phyloP scores from a whole-genome alignment of 2,888 invertebrate genomes.

The Horisme vitalbata region DNA sequence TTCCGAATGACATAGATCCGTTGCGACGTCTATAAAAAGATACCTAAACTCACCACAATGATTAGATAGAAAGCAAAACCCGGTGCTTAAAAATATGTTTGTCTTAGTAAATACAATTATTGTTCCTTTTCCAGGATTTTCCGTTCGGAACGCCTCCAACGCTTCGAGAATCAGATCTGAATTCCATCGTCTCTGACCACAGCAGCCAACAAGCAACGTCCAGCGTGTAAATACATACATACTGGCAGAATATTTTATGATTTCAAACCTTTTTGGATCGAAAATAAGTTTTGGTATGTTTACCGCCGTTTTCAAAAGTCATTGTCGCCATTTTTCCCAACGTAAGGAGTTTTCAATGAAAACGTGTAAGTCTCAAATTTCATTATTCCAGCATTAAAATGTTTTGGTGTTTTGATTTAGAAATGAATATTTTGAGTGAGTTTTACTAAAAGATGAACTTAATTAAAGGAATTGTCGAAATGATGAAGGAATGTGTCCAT shows the following conservation, averaged over 20 bases:
- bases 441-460: conserved; percentile 2
- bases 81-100: too few relatives aligned
- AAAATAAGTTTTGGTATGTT: too few relatives aligned
- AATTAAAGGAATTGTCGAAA: conserved; percentile 28
- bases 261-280: too few relatives aligned
- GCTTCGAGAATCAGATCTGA: conserved; percentile 71
- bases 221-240: conserved; percentile 58
- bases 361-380: conserved; percentile 6
- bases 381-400: conserved; percentile 19
- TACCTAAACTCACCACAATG: too few relatives aligned
- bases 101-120: background rate
- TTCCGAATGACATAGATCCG: too few relatives aligned
- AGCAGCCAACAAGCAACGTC: conserved; percentile 80
- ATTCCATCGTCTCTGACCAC: conserved; percentile 73
- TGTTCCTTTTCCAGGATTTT: conserved; percentile 63
- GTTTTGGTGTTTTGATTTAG: conserved; percentile 1
- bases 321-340: background rate
- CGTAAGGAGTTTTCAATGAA: background rate
- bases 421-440: conserved; percentile 5
- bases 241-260: background rate
- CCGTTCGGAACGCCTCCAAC: conserved; percentile 77
- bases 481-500: conserved; percentile 30
- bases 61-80: too few relatives aligned
- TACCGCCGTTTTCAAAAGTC: too few relatives aligned
- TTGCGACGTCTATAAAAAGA: too few relatives aligned